These are phyloP conservation scores for Drosophila biarmipes DNA, from an alignment of 1,140 invertebrate genomes.

Conservation along the genomic window DNA sequence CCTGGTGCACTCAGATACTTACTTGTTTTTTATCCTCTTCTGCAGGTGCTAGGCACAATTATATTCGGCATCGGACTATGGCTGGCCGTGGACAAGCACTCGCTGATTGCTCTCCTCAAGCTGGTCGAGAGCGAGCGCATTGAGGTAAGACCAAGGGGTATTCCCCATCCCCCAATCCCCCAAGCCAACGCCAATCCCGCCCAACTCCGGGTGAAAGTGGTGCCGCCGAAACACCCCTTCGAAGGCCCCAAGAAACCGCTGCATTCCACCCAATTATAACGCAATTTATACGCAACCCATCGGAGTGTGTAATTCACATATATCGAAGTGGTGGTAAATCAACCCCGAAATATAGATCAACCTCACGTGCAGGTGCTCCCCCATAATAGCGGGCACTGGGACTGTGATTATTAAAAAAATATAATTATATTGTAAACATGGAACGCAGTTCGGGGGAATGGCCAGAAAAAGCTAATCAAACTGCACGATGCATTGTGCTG, in stretches of 20 bases:
- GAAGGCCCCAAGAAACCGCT: slow-evolving; percentile 18
- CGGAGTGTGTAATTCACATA: slow-evolving; percentile 29
- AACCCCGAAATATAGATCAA: slow-evolving; percentile 37
- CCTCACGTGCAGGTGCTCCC: slow-evolving; percentile 39
- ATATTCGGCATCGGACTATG: slow-evolving; percentile 91
- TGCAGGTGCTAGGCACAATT: slow-evolving; percentile 89
- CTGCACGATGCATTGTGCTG: slow-evolving; percentile 39
- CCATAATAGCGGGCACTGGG: slow-evolving; percentile 24
- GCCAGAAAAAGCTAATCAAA: slow-evolving; percentile 36
- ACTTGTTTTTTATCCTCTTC: slow-evolving; percentile 22
- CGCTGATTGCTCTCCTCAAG: slow-evolving; percentile 87
- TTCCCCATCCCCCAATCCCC: neutral
- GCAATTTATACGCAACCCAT: slow-evolving; percentile 47
- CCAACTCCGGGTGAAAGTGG: slow-evolving; percentile 50
- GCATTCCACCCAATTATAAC: slow-evolving; percentile 46
- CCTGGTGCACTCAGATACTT: slow-evolving; percentile 7
- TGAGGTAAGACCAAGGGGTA: slow-evolving; percentile 86
- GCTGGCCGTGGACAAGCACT: slow-evolving; percentile 89
- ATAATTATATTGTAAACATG: slow-evolving; percentile 44
- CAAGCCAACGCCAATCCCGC: neutral
- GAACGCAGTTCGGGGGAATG: neutral
- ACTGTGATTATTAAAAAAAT: slow-evolving; percentile 40
- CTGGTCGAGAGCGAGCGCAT: slow-evolving; percentile 86
- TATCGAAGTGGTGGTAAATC: slow-evolving; percentile 22
- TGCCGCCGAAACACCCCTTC: slow-evolving; percentile 29